Conservation (phyloP, 2,113 vertebrate species). For the Muscicapa adusta region DNA sequence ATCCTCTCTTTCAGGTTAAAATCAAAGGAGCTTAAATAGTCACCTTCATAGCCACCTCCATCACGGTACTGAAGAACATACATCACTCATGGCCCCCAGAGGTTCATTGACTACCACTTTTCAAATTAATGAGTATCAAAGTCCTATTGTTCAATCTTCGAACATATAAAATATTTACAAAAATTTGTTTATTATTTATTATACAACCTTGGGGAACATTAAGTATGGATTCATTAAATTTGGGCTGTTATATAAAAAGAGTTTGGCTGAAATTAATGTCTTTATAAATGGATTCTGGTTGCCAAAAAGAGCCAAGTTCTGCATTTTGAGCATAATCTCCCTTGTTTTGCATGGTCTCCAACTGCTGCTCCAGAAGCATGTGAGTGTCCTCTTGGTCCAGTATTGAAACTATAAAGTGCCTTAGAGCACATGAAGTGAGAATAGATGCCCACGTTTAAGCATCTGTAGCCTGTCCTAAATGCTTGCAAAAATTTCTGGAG, state of each 20-base stretch:
- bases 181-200: neutral
- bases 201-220: neutral
- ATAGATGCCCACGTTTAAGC: neutral
- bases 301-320: neutral
- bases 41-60: neutral
- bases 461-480: neutral
- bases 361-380: neutral
- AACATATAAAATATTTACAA: neutral
- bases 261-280: neutral
- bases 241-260: neutral
- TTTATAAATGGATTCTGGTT: neutral
- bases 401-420: neutral
- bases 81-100: neutral
- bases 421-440: neutral
- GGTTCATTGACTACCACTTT: neutral
- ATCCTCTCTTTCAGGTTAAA: neutral
- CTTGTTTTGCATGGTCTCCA: neutral
- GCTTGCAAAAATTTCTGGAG: neutral
- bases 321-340: neutral
- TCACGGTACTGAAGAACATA: neutral
- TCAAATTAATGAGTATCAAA: accelerated
- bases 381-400: neutral
- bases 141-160: neutral
- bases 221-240: neutral
- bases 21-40: neutral